Evolutionary conservation across 2,888 invertebrate species (phyloP).

Genomic region (Ptychoptera contaminata): DNA sequence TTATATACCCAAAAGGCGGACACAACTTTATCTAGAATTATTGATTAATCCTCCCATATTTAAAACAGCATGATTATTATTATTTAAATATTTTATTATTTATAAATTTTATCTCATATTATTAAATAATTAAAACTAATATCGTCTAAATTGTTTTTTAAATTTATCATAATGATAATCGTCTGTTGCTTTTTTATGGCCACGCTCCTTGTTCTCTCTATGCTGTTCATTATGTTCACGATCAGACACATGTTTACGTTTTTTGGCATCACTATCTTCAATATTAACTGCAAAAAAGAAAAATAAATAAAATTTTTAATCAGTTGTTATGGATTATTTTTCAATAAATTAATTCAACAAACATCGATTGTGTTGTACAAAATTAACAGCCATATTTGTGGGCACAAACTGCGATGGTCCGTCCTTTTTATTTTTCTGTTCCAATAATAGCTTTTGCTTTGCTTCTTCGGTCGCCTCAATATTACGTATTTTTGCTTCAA

Average conservation of each 20-base stretch:
- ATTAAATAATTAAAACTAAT: constrained; percentile 31
- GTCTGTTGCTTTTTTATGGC: constrained; percentile 85
- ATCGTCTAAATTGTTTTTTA: constrained; percentile 86
- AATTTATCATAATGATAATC: constrained; percentile 95
- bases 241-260: constrained; percentile 33
- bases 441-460: constrained; percentile 79
- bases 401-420: constrained; percentile 92
- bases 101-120: no score
- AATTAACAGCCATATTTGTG: constrained; percentile 96
- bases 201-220: constrained; percentile 45
- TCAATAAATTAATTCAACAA: constrained; percentile 24
- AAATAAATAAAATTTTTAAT: constrained; percentile 5
- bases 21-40: no score
- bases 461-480: constrained; percentile 99
- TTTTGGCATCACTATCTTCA: constrained; percentile 44
- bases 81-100: no score
- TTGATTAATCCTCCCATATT: no score
- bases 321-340: constrained; percentile 3
- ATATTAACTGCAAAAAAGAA: constrained; percentile 56
- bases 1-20: no score
- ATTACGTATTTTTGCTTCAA: constrained; percentile 95
- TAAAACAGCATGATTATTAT: no score
- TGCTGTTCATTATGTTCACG: constrained; percentile 40
- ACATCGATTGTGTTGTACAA: constrained; percentile 94
- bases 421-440: constrained; percentile 81